Percentiles rank a stretch among this genome's conserved stretches.
phyloP scores from a whole-genome alignment of 2,113 vertebrate genomes.

The Sigmodon hispidus region DNA sequence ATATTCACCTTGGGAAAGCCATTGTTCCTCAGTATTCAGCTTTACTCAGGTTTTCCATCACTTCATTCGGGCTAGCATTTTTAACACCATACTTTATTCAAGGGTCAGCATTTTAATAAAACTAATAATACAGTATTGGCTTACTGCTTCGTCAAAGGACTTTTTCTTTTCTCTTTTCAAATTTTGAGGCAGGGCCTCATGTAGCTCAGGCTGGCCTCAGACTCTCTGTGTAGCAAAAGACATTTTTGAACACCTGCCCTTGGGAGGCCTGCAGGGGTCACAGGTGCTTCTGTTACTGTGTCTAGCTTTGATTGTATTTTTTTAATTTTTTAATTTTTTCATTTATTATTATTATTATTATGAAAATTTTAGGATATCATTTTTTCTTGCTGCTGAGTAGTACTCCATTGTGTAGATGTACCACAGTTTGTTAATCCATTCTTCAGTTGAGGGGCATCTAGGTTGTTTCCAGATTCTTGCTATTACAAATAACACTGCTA shows the following conservation, averaged over 20 bases:
- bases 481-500: no score
- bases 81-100: neutral
- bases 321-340: no score
- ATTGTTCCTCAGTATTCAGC: neutral
- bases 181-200: neutral
- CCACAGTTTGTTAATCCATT: no score
- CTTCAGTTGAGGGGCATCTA: no score
- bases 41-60: neutral
- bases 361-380: no score
- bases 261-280: neutral
- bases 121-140: neutral
- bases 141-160: neutral
- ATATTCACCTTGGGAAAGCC: neutral
- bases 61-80: neutral
- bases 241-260: neutral
- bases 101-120: conserved; percentile 15
- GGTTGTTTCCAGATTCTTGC: no score
- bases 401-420: no score
- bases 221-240: neutral
- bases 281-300: neutral
- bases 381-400: no score
- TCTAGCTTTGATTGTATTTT: neutral
- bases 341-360: no score
- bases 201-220: neutral
- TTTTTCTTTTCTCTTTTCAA: neutral